Evolutionary conservation across 2,797 vertebrate genomes (phyloP).

Genomic region (Kryptopterus vitreolus): DNA sequence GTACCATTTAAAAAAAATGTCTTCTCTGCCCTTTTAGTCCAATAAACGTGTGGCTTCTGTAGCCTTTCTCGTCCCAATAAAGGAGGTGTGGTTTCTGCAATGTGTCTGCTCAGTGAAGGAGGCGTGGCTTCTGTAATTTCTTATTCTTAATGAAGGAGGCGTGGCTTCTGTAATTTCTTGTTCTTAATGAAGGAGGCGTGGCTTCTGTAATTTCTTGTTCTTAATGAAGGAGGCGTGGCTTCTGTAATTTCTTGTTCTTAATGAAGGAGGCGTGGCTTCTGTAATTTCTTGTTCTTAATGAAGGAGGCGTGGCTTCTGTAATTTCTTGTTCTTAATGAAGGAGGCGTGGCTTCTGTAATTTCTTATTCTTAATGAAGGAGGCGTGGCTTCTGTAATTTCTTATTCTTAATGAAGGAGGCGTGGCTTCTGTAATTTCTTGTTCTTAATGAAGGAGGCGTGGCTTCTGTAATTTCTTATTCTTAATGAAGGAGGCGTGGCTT

Average conservation of each 20-base stretch:
- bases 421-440: neutral
- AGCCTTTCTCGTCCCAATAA: neutral
- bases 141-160: neutral
- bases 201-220: neutral
- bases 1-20: neutral
- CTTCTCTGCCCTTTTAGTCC: neutral
- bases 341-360: neutral
- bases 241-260: neutral
- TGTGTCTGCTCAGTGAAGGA: neutral
- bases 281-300: neutral
- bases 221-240: too few relatives aligned
- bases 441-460: too few relatives aligned
- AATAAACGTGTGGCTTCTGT: neutral
- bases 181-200: neutral
- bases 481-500: neutral
- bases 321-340: neutral
- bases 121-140: neutral
- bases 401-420: neutral
- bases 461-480: too few relatives aligned
- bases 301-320: neutral
- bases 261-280: neutral
- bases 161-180: neutral
- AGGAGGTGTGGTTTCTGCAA: neutral
- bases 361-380: neutral
- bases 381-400: neutral